Conservation (phyloP, 2,113 vertebrate species). For the Pogonocichla stellata region DNA sequence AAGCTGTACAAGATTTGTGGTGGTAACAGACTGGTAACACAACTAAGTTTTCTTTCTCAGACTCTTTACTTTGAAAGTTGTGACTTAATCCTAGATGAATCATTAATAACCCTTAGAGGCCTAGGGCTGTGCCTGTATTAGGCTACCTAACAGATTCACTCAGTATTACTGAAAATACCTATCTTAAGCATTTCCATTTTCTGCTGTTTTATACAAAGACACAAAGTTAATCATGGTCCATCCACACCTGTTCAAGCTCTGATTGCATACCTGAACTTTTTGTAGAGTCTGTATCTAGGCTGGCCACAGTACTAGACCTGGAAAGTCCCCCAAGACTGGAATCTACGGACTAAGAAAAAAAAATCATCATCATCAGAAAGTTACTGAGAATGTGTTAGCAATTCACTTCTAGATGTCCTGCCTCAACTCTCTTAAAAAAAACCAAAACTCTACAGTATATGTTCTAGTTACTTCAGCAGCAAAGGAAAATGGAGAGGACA, state of each 20-base stretch:
- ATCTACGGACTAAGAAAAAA: slow-evolving; percentile 88
- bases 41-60: not conserved
- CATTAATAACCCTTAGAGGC: not conserved
- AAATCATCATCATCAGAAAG: not conserved
- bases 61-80: not conserved
- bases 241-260: not conserved
- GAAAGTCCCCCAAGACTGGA: slow-evolving; percentile 98
- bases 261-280: slow-evolving; percentile 90
- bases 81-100: not conserved
- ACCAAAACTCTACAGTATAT: not conserved
- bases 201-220: not conserved
- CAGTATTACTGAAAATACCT: not conserved
- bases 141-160: not conserved
- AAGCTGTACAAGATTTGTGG: not conserved
- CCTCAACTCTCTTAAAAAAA: not conserved
- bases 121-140: not conserved
- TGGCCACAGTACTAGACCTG: slow-evolving; percentile 96
- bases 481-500: not conserved
- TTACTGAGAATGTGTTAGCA: not conserved
- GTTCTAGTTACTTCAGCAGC: not conserved
- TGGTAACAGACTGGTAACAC: not conserved
- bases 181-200: not conserved
- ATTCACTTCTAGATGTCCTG: not conserved
- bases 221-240: not conserved
- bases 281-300: slow-evolving; percentile 95